A percentile compares a stretch with the other conserved stretches of the same genome.
Conservation (phyloP, 1,140 invertebrate species). For the Saccostrea glomerata region DNA sequence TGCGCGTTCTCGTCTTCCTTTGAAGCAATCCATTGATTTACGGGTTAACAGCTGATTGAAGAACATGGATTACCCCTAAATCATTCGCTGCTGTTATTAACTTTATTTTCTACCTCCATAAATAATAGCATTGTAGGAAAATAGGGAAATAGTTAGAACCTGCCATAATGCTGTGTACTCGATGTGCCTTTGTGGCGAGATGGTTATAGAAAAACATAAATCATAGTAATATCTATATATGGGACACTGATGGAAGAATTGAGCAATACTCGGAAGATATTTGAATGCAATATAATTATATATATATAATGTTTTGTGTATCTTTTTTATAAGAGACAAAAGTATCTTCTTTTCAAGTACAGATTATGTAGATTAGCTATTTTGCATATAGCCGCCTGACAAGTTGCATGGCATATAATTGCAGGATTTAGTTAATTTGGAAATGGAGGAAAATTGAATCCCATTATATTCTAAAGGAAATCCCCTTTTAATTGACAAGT, state of each 20-base stretch:
- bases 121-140: conserved; percentile 32
- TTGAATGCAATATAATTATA: not conserved
- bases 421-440: not conserved
- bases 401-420: not conserved
- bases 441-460: not conserved
- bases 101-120: conserved; percentile 38
- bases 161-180: not conserved
- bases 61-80: conserved; percentile 36
- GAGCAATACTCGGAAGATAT: not conserved
- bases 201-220: not conserved
- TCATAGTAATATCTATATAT: conserved; percentile 18
- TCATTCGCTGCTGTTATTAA: conserved; percentile 34
- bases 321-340: not conserved
- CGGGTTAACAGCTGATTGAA: conserved; percentile 31
- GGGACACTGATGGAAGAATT: not conserved
- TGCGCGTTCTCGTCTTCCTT: not conserved
- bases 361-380: not conserved
- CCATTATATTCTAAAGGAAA: not conserved
- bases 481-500: not conserved
- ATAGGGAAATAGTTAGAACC: conserved; percentile 27
- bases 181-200: not conserved
- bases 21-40: conserved; percentile 36
- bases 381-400: not conserved
- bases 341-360: too few species aligned
- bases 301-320: not conserved